Base-by-base conservation (phyloP, 2,888 invertebrate species). In the Tenthredo notha region DNA sequence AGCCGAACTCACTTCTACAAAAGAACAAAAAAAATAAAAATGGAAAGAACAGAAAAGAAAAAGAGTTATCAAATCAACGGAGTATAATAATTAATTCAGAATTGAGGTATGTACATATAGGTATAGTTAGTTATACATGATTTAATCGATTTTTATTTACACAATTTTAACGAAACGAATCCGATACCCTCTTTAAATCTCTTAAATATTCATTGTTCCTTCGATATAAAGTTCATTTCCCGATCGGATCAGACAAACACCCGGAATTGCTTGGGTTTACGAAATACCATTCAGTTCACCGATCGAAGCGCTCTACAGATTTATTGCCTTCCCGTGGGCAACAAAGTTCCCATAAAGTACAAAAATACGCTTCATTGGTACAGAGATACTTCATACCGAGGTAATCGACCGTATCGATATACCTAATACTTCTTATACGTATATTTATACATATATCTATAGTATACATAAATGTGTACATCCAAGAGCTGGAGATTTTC, bases 281-380 rank as follows among this genome's bases (percentile, higher is more conserved):
- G 37, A 80, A 80, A 80, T 80, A 50, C 61, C 80, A 37, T 25
- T 25, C 61, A 21, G 37, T 80, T 80, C 80, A 80, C 21, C 80
- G 80, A 80, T 80, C 61, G 80, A 40, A 25, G 33, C 78, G 61
- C 40, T 58, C 21, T 25, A 33, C 40, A 80, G 80, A 80, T 80
- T 80, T 80, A 80, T 80, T 61, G 80, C 80, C 40, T 37, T 80
- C 61, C 80, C 80, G 61, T 61, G 80, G 80, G 61, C 80, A 80
- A 80, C 80, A 61, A 80, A 80, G 40, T 58, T 80, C 80, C 61
- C 80, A 80, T 80, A 80, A 80, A 80, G 61, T 61, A 80, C 61
- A 80, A 80, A 80, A 80, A 80, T 80, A 80, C 80, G 80, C 80
- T 80, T 61, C 80, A 80, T 80, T 80, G 58, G 80, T 80, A 80